phyloP scores from a whole-genome alignment of 2,797 vertebrate genomes.

The Thunnus albacares region DNA sequence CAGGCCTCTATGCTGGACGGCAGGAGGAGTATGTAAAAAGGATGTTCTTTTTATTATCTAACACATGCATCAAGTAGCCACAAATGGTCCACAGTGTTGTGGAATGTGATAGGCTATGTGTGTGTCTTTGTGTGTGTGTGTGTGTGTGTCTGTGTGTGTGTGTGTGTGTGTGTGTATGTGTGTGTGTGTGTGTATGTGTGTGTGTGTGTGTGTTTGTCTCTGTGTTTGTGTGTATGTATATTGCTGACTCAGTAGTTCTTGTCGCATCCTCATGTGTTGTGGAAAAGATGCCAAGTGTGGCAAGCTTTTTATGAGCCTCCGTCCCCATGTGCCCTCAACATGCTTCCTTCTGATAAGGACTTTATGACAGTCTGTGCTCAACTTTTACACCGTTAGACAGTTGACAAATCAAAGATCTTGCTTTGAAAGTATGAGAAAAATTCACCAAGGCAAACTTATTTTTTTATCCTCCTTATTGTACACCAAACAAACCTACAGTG shows the following conservation, averaged over 20 bases:
- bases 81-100: slow-evolving; percentile 45
- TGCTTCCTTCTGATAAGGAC: slow-evolving; percentile 75
- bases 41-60: slow-evolving; percentile 84
- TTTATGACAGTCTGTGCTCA: slow-evolving; percentile 46
- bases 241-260: slow-evolving; percentile 58
- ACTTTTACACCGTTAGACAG: slow-evolving; percentile 29
- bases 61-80: slow-evolving; percentile 69
- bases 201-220: not conserved
- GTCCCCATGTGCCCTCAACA: slow-evolving; percentile 37
- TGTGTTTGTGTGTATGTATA: slow-evolving; percentile 3
- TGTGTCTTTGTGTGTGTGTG: not conserved
- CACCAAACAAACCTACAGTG: not conserved
- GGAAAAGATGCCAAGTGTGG: slow-evolving; percentile 49
- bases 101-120: slow-evolving; percentile 13
- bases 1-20: slow-evolving; percentile 43
- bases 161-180: slow-evolving; percentile 15
- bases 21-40: slow-evolving; percentile 67
- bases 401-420: slow-evolving; percentile 4
- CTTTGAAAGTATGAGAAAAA: not conserved
- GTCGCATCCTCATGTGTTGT: slow-evolving; percentile 23
- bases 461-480: too few relatives aligned
- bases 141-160: slow-evolving; percentile 17
- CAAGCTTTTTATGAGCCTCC: slow-evolving; percentile 64
- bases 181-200: slow-evolving; percentile 26
- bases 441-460: not conserved